Evolutionary conservation across 2,113 vertebrate species (phyloP).

Genomic region (Carassius carassius): DNA sequence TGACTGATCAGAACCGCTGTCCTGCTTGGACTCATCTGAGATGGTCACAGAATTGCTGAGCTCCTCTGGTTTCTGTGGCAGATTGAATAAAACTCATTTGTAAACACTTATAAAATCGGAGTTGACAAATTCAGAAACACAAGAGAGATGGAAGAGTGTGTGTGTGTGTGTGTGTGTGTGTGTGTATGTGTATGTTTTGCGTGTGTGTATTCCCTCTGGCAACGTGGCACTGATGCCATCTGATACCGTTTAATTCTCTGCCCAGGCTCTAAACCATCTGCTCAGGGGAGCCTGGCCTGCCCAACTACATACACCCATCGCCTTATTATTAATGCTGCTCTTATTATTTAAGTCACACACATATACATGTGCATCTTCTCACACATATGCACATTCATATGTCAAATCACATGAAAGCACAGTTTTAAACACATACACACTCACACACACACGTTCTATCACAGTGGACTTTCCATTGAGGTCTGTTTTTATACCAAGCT

Average conservation of each 20-base stretch:
- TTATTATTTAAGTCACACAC: not conserved
- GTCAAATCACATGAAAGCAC: not conserved
- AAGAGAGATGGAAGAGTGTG: too few species aligned
- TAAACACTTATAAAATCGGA: not conserved
- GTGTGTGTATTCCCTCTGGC: slow-evolving; percentile 36
- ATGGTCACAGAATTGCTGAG: not conserved
- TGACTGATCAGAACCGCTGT: slow-evolving; percentile 19
- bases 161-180: not conserved
- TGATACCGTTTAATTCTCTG: slow-evolving; percentile 49
- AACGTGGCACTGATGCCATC: slow-evolving; percentile 40
- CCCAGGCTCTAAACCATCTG: slow-evolving; percentile 46
- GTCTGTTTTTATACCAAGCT: not conserved
- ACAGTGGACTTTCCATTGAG: not conserved
- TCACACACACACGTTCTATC: not conserved
- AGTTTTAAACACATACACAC: not conserved
- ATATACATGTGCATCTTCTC: not conserved
- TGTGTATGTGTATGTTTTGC: not conserved
- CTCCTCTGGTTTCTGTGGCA: slow-evolving; percentile 43
- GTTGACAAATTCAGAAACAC: slow-evolving; percentile 12
- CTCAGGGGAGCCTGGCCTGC: slow-evolving; percentile 43
- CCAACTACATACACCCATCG: slow-evolving; percentile 28
- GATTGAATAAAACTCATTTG: slow-evolving; percentile 14
- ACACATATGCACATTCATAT: not conserved
- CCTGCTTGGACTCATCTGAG: slow-evolving; percentile 32
- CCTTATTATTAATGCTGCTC: slow-evolving; percentile 16